Conservation (phyloP, 1,140 invertebrate species). For the Globodera rostochiensis region DNA sequence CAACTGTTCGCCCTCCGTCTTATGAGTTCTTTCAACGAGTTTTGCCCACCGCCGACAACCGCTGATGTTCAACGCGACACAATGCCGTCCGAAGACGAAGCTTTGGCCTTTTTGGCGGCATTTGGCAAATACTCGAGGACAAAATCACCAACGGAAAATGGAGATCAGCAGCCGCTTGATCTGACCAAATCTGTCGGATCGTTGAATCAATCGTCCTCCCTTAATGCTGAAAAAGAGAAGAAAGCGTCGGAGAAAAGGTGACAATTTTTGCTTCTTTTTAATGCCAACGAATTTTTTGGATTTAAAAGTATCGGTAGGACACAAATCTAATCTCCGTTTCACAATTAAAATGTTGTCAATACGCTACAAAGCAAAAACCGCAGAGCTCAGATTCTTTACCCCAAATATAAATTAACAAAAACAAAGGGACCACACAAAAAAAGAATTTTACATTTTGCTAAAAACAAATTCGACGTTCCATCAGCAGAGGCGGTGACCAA, state of each 20-base stretch:
- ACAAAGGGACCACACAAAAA: too few species aligned
- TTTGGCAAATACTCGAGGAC: not conserved
- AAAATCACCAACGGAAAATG: slow-evolving; percentile 4
- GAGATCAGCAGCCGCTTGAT: slow-evolving; percentile 2
- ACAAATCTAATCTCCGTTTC: too few species aligned
- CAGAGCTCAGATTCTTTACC: too few species aligned
- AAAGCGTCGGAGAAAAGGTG: not conserved
- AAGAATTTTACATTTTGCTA: too few species aligned
- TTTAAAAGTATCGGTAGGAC: too few species aligned
- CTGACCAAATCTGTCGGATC: slow-evolving; percentile 18
- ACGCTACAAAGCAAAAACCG: too few species aligned
- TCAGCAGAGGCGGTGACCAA: not conserved
- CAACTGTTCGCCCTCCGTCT: slow-evolving; percentile 20
- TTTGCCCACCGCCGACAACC: slow-evolving; percentile 1
- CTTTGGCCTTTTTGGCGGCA: slow-evolving; percentile 5
- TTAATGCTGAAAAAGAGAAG: not conserved
- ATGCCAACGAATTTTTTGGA: too few species aligned
- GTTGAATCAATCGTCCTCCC: not conserved
- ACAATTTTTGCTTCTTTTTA: not conserved
- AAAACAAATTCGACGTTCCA: too few species aligned
- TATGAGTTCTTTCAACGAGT: slow-evolving; percentile 11
- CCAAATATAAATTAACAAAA: too few species aligned
- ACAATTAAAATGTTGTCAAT: too few species aligned
- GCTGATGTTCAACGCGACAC: not conserved
- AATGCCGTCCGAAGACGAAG: slow-evolving; percentile 18